Evolutionary conservation across 35 echinoderm and acorn worm genomes (phyloP).

Genomic region (Chiridota heheva): DNA sequence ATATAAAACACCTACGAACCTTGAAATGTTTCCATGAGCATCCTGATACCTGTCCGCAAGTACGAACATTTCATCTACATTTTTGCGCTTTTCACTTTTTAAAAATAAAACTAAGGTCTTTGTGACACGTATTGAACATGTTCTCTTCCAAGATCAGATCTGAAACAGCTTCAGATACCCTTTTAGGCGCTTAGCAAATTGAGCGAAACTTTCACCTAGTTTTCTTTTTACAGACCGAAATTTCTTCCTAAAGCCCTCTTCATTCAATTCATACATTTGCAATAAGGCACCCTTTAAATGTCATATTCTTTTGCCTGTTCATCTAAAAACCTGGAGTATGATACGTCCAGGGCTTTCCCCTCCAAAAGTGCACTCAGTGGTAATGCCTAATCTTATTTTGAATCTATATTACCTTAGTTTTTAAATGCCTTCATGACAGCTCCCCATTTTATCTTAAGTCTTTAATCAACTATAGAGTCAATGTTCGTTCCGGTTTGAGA

Average conservation of each 20-base stretch:
- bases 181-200: conserved; percentile 3
- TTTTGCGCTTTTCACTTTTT: conserved; percentile 37
- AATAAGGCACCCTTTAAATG: conserved; percentile 13
- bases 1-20: not conserved
- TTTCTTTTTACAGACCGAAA: conserved; percentile 2
- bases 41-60: conserved; percentile 5
- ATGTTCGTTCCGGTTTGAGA: too few relatives aligned
- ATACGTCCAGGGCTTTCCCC: conserved; percentile 14
- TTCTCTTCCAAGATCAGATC: too few relatives aligned
- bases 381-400: conserved; percentile 19
- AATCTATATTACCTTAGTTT: too few relatives aligned
- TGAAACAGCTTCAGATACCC: too few relatives aligned
- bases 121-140: conserved; percentile 26
- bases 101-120: conserved; percentile 38
- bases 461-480: too few relatives aligned
- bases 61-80: not conserved
- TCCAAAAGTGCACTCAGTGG: conserved; percentile 24
- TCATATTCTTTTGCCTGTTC: conserved; percentile 24
- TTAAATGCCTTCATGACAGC: too few relatives aligned
- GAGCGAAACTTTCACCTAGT: conserved; percentile 6
- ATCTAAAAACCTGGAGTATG: not conserved
- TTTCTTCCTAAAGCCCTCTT: conserved; percentile 32
- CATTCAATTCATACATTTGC: not conserved
- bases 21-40: not conserved
- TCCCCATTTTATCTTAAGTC: too few relatives aligned